A percentile compares a stretch with the other conserved stretches of the same genome.
Evolutionary conservation across 2,888 invertebrate species (phyloP).

Genomic region (Lepidochitona cinerea): DNA sequence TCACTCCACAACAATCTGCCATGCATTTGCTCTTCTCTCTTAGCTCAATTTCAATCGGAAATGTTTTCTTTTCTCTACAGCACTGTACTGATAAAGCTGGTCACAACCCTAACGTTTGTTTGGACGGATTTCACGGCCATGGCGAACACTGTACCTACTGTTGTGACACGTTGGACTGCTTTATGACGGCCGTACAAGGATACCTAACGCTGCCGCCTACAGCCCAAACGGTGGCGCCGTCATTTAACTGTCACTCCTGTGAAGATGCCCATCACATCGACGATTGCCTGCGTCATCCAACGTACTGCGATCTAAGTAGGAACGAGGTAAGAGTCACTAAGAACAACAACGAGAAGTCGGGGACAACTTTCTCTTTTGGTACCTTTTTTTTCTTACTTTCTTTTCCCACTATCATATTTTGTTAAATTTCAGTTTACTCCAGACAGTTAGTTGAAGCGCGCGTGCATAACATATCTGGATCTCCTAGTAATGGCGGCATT

Average conservation of each 20-base stretch:
- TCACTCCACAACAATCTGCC: too few relatives aligned
- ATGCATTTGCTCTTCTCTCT: too few relatives aligned
- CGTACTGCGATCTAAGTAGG: background rate
- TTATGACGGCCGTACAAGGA: background rate
- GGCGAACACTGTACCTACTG: background rate
- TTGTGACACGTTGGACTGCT: background rate
- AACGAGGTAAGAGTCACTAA: background rate
- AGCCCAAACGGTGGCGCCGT: background rate
- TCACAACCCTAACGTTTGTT: background rate
- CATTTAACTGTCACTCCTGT: background rate
- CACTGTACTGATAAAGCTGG: background rate
- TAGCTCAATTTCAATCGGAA: too few relatives aligned
- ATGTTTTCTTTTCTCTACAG: background rate
- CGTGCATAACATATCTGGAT: too few relatives aligned
- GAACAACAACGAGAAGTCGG: too few relatives aligned
- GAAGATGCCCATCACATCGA: background rate
- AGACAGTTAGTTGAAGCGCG: too few relatives aligned
- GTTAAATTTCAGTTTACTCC: too few relatives aligned
- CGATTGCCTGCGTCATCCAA: background rate
- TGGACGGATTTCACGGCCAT: background rate
- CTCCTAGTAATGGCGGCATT: too few relatives aligned
- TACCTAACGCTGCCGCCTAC: background rate
- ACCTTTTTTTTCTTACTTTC: too few relatives aligned
- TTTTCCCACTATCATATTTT: too few relatives aligned
- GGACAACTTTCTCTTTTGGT: too few relatives aligned